Evolutionary conservation across 2,888 invertebrate species (phyloP), one percentile per base, ranked within the genome.

Genomic region (Chrysolina haemoptera): DNA sequence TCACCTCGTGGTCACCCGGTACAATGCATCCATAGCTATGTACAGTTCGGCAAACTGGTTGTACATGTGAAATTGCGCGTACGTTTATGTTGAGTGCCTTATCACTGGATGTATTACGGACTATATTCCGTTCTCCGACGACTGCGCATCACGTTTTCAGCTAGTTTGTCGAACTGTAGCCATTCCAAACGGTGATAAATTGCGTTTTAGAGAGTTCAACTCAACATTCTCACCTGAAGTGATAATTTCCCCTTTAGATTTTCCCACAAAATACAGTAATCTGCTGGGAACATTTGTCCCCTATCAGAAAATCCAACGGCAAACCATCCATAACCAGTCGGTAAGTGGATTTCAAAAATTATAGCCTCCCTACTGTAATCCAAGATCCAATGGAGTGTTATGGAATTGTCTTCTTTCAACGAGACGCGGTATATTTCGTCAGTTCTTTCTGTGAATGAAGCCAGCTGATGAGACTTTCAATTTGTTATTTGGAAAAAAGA

Each of bases 251-350:
- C 91, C 81, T 90, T 91, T 89, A 93, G 92, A 84, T 94, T 93
- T 65, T 91, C 91, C 94, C 95, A 95, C 71, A 95, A 89, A 62
- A 96, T 88, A 83, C 96, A 97, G 75, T 95, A 92, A 88, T 97
- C 97, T 0, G 96, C 94, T 55, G 92, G 91, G 75, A 90, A 90
- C 3, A 91, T 83, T 62, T 92, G 90, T 0, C 97, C 97, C 73
- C 94, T 91, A 83, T 95, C 92, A 0, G 97, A 97, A 88, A 96
- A 97, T 46, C 97, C 97, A 65, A 97, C 84, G 0, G 94, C 96
- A 82, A 97, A 93, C 96, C 96, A 97, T 0, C 86, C 85, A 12
- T 90, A 89, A 59, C 88, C 86, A n/a, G 78, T 68, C 0, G 91
- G 89, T 59, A 91, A 82, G 67, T 90, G 88, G 16, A 93, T 83